Evolutionary conservation across 1,140 invertebrate species (phyloP).

Genomic region (Hypsibius dujardini): DNA sequence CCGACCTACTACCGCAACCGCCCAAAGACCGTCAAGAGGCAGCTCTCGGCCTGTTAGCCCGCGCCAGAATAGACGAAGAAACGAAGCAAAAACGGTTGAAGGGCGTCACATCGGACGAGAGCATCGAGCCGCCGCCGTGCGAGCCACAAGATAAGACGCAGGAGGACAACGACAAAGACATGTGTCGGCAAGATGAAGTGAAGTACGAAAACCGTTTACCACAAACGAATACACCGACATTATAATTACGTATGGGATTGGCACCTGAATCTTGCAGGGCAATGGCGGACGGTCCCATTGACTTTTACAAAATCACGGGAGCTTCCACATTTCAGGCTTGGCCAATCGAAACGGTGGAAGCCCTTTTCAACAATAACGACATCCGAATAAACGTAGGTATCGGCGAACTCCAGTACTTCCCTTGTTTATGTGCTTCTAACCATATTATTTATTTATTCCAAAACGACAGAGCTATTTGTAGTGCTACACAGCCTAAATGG

Average conservation of each 20-base stretch:
- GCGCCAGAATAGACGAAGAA: background rate
- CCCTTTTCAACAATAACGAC: slow-evolving; percentile 5
- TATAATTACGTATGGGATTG: too few relatives aligned
- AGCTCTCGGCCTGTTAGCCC: background rate
- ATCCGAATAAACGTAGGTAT: background rate
- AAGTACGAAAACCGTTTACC: too few relatives aligned
- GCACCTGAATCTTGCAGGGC: background rate
- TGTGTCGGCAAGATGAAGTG: too few relatives aligned
- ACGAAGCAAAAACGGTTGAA: background rate
- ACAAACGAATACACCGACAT: background rate
- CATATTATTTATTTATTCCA: background rate
- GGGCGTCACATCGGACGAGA: background rate
- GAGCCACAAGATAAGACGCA: too few relatives aligned
- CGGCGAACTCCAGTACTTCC: background rate
- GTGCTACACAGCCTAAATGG: too few relatives aligned
- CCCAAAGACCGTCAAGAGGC: background rate
- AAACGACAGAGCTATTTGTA: too few relatives aligned
- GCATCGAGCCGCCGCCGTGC: background rate
- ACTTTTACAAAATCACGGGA: slow-evolving; percentile 6
- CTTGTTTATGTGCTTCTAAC: background rate
- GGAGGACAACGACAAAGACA: too few relatives aligned
- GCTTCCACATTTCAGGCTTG: background rate
- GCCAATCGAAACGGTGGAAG: slow-evolving; percentile 10
- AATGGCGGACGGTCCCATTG: background rate
- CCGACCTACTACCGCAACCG: background rate